phyloP scores from a whole-genome alignment of 2,888 invertebrate genomes.

The Cantharis lateralis region DNA sequence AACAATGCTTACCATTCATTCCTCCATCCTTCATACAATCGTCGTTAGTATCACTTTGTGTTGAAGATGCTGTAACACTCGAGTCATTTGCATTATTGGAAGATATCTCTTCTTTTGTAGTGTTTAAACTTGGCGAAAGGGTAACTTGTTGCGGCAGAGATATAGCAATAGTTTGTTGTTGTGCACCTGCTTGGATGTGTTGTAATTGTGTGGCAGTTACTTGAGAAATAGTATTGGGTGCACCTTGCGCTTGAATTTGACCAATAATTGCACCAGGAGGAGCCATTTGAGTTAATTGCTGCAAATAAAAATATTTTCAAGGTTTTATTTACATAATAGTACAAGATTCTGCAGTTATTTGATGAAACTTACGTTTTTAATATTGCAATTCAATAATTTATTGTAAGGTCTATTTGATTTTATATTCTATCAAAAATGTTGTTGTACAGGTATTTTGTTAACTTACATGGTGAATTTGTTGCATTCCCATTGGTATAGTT shows the following conservation, averaged over 20 bases:
- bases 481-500: constrained; percentile 58
- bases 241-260: constrained; percentile 49
- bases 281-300: constrained; percentile 59
- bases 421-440: not conserved
- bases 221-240: constrained; percentile 46
- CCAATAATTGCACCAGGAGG: constrained; percentile 58
- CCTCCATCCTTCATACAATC: constrained; percentile 40
- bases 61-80: constrained; percentile 20
- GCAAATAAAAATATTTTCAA: constrained; percentile 8
- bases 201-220: constrained; percentile 49
- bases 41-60: constrained; percentile 34
- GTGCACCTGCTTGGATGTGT: constrained; percentile 41
- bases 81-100: constrained; percentile 22
- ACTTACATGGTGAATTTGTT: constrained; percentile 65
- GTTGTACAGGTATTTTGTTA: not conserved
- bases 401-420: too few species aligned
- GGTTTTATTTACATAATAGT: not conserved
- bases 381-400: not conserved
- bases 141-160: constrained; percentile 51
- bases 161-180: constrained; percentile 46
- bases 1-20: constrained; percentile 37
- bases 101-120: constrained; percentile 36
- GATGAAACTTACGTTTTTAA: not conserved
- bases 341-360: not conserved
- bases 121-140: constrained; percentile 46